Conservation (phyloP, 2,797 vertebrate species). For the Esox lucius region DNA sequence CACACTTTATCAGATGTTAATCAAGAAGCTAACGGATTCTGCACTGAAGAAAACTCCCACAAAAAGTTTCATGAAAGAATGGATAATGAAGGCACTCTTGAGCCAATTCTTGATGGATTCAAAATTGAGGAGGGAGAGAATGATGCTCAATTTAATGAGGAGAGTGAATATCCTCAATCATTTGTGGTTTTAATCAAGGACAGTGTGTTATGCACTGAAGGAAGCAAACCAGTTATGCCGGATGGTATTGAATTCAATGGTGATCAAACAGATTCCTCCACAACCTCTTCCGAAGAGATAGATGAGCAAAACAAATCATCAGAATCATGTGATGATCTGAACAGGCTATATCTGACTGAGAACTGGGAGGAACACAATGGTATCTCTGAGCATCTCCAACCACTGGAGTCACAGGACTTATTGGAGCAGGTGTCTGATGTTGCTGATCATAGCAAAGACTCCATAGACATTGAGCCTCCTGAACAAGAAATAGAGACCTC, state of each 20-base stretch:
- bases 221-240: conserved; percentile 25
- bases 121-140: conserved; percentile 24
- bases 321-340: not conserved
- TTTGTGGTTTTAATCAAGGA: not conserved
- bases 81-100: not conserved
- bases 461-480: not conserved
- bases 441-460: not conserved
- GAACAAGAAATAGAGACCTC: not conserved
- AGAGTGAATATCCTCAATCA: not conserved
- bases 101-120: not conserved
- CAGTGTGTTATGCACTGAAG: not conserved
- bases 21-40: conserved; percentile 16
- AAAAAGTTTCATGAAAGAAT: not conserved
- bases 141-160: conserved; percentile 31
- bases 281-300: conserved; percentile 22
- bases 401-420: not conserved
- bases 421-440: not conserved
- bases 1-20: not conserved
- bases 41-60: conserved; percentile 17
- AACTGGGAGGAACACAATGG: conserved; percentile 1
- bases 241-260: conserved; percentile 34
- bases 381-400: not conserved
- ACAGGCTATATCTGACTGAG: conserved; percentile 5
- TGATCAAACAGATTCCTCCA: not conserved
- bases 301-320: conserved; percentile 2